Evolutionary conservation across 2,797 vertebrate species (phyloP), one percentile per base, ranked within the genome.

Genomic region (Lithobates sylvaticus): DNA sequence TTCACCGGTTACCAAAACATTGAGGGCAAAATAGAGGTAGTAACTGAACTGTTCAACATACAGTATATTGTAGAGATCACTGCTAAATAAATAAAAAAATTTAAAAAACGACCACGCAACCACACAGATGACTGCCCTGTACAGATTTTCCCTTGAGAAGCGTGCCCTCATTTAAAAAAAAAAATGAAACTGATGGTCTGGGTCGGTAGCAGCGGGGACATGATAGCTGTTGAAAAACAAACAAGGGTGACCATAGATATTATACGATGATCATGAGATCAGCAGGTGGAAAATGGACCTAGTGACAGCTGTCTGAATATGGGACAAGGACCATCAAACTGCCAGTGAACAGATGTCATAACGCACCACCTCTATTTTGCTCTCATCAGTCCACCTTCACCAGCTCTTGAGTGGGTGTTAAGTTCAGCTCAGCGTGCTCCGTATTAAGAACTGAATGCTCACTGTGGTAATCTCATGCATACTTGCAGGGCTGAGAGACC

Each of bases 391-490:
- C 82, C 0, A 0, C 76, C 78, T 27, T 71, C 78, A 44, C 23
- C 73, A 44, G 90, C 94, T 95, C 95, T 95, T 96, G 94, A 95
- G 94, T 94, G 95, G 93, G 88, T 90, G 93, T 92, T 93, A 95
- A 97, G 94, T 94, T 95, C 94, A 95, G 95, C 96, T 97, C 94
- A 90, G 95, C 96, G 97, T 96, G 96, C 96, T 84, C 94, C 93
- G 91, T 90, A 94, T 92, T 77, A 75, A 86, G 76, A 93, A 95
- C 90, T 88, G 83, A 94, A 95, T 93, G 94, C 96, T 97, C 71
- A 97, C 94, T 91, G 95, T 93, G 93, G 97, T 96, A 97, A 93
- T 91, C 93, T 93, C 97, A 99, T 99, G 97, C 97, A 98, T 96
- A 97, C 10, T 93, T 94, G 95, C 94, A 94, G 95, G 90, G 94